Evolutionary conservation across 2,888 invertebrate genomes (phyloP), one percentile per base, ranked within the genome.

Genomic region (Cecidostiba fungosa): DNA sequence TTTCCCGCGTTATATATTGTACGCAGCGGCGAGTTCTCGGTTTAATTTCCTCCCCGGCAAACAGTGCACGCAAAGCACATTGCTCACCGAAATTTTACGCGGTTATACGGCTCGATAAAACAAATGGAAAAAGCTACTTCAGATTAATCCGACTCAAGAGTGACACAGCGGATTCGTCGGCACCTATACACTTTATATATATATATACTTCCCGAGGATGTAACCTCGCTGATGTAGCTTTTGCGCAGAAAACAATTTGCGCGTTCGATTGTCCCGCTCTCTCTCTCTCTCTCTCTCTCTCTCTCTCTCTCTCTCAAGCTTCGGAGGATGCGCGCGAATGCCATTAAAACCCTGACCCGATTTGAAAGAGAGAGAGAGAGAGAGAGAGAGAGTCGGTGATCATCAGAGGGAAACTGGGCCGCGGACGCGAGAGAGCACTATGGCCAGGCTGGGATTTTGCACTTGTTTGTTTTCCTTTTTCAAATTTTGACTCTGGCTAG

Each of bases 271-370:
- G 32, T 77, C 59, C 70, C 47, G 59, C 47, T 59, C 39, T 36
- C 83, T 26, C 69, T 19, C 36, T 14, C 14, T 39, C n/a, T 29
- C 39, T 36, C 83, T 26, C 69, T 19, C 36, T 14, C 14, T 39
- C n/a, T 29, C 32, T 32, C 29, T 32, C 32, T 32, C n/a, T 39
- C 70, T 36, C 70, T 5, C 16, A 29, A 29, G 29, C 69, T 59
- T 12, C 26, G 43, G 59, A 43, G 12, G 29, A 39, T 69, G 47
- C 77, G 59, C 62, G 74, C 79, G 80, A 84, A 85, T 78, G 84
- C 62, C 84, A 83, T 83, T 83, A 79, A 73, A 84, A 54, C 84
- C 84, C 79, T 84, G 84, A 84, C 79, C 84, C 69, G 76, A 69
- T 80, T 79, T 70, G 59, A 84, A 12, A 14, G 32, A 78, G 77